Base-by-base conservation (phyloP, 2,797 vertebrate species). In the Tauraco hartlaubi region DNA sequence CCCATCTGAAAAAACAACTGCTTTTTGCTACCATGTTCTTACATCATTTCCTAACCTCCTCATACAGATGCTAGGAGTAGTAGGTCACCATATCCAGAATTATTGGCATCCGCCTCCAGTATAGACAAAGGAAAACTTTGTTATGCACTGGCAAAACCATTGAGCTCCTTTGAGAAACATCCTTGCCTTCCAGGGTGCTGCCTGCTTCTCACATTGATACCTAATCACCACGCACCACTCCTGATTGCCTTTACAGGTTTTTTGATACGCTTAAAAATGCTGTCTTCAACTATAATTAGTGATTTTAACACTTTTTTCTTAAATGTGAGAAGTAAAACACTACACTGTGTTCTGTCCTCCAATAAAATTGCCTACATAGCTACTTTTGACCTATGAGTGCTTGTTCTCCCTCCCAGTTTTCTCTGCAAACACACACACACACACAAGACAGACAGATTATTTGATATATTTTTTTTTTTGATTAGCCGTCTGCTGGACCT, bases 191-290 rank as follows among this genome's bases (percentile, higher is more conserved):
- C 82, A 83, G 92, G 75, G 95, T 74, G 49, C 58, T 93, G 58
- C 79, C 81, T 12, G 37, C 28, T 88, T 92, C 90, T 94, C 52
- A 63, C 25, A 77, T 73, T 33, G 56, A 77, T 75, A 73, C 43
- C 56, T 74, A 94, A 96, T 82, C 96, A 94, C 75, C 85, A 90
- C 48, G 25, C 73, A 84, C 68, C 73, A 90, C 68, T 93, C 82
- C 76, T 48, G 26, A 88, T 51, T 19, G 9, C 43, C 85, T 94
- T 93, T 37, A 87, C 62, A 85, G 56, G n/a, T 61, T 74, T 74
- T 56, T 28, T 37, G 44, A 80, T 92, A 94, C 9, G 46, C 78
- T 95, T 94, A 69, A 73, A 96, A 96, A 95, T 54, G 56, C 64
- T 95, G 96, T 76, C 63, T 93, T 91, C 85, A 95, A 81, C 81